Conservation (phyloP, 2,113 vertebrate species). For the Riparia riparia region DNA sequence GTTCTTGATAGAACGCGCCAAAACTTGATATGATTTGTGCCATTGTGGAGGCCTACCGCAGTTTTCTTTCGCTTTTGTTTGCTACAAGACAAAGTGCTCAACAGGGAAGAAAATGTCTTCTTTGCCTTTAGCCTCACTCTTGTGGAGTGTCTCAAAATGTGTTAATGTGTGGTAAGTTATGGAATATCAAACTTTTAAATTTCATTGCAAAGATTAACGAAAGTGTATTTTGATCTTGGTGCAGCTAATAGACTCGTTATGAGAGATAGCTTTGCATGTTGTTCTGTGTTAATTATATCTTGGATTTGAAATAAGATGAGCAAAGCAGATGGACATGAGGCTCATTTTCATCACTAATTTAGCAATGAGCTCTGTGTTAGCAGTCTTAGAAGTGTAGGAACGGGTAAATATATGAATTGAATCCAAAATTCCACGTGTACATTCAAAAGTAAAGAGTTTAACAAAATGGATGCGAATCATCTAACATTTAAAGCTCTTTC, state of each 20-base stretch:
- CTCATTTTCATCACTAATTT: conserved; percentile 60
- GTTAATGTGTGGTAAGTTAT: not conserved
- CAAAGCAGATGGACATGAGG: conserved; percentile 47
- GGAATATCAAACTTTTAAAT: not conserved
- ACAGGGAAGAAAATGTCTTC: not conserved
- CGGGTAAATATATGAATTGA: conserved; percentile 44
- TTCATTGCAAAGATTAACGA: not conserved
- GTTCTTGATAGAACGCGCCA: not conserved
- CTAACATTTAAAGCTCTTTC: not conserved
- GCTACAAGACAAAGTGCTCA: not conserved
- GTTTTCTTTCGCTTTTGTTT: not conserved
- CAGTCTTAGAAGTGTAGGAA: conserved; percentile 8
- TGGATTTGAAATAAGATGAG: conserved; percentile 25
- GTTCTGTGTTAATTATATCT: conserved; percentile 59
- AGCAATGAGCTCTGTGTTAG: conserved; percentile 33
- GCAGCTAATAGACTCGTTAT: not conserved
- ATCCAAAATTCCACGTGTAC: conserved; percentile 24
- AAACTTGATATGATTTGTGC: not conserved
- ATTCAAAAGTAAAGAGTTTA: not conserved
- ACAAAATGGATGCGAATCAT: not conserved
- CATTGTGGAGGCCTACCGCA: not conserved
- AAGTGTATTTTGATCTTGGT: not conserved
- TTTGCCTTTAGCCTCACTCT: not conserved
- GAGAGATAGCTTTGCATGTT: not conserved
- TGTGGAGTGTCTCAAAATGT: not conserved